Evolutionary conservation across 1,140 invertebrate genomes (phyloP), one percentile per base, ranked within the genome.

Genomic region (Drosophila pseudoananassae): DNA sequence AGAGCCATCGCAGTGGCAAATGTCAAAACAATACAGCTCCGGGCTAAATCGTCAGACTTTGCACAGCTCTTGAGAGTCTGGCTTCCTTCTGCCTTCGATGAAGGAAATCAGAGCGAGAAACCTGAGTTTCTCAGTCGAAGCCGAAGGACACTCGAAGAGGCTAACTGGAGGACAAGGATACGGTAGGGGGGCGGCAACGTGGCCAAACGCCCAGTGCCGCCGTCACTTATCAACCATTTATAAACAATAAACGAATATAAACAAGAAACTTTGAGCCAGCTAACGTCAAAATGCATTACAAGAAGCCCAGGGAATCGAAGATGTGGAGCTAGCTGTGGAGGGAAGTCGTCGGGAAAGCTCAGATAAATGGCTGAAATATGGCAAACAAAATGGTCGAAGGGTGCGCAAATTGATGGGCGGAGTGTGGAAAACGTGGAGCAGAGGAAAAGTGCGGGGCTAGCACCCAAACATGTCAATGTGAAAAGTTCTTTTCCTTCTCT

Each of bases 191-290:
- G 54, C 45, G 29, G 20, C 20, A 20, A 2, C 3, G 20, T 20
- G 20, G 20, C 20, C 20, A 20, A 20, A 20, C 20, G 20, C 56
- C 46, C 9, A 33, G 31, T 36, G 63, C 53, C 75, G 81, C 53
- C 75, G 81, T 82, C 81, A 85, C 81, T 85, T 85, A 85, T 85
- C 81, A 87, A 77, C 82, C 82, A 85, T 85, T 85, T 85, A 85
- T 85, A 85, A 85, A 85, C 81, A 85, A 85, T 85, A 85, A 85
- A 77, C 81, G 81, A 85, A 85, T 84, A 84, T 85, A 85, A 85
- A 84, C 80, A 84, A 85, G 77, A 85, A 85, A 85, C 81, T 84
- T 84, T 81, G 76, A 60, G 53, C 61, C 55, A 68, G 53, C 72
- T 64, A 55, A 63, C 69, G 58, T 65, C 74, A 83, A 81, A 85